phyloP scores from a whole-genome alignment of 2,113 vertebrate species.

The Ciconia boyciana region DNA sequence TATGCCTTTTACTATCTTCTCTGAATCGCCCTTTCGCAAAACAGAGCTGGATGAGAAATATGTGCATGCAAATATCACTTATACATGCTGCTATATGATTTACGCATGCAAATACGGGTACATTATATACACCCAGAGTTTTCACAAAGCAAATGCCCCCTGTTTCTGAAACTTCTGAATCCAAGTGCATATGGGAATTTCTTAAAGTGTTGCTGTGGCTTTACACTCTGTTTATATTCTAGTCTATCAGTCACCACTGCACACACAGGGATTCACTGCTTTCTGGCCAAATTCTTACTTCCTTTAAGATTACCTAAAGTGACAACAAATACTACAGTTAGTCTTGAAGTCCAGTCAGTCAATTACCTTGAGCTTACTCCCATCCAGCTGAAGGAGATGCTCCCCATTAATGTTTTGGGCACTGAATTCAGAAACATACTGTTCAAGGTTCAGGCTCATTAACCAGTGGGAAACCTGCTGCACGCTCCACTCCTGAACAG shows the following conservation, averaged over 20 bases:
- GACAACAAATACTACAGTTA: background rate
- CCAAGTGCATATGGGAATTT: background rate
- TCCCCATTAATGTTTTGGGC: conserved; percentile 90
- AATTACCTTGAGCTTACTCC: conserved; percentile 87
- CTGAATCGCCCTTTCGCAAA: background rate
- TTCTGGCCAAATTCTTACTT: background rate
- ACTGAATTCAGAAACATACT: conserved; percentile 90
- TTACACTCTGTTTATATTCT: background rate
- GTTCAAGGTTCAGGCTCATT: conserved; percentile 87
- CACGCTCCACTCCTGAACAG: conserved; percentile 87
- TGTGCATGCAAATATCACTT: background rate
- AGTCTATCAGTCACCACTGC: background rate
- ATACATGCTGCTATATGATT: background rate
- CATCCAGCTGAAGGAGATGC: conserved; percentile 88
- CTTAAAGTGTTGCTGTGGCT: background rate
- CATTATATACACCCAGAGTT: background rate
- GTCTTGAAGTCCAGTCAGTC: background rate
- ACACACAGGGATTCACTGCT: background rate
- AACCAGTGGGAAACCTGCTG: conserved; percentile 94
- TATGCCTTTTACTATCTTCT: background rate
- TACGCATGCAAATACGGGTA: background rate
- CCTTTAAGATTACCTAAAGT: background rate
- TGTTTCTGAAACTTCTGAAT: background rate
- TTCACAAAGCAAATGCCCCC: background rate
- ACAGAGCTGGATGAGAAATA: background rate